Conservation (phyloP, 1,140 invertebrate species). For the Leptonema lineaticorne region DNA sequence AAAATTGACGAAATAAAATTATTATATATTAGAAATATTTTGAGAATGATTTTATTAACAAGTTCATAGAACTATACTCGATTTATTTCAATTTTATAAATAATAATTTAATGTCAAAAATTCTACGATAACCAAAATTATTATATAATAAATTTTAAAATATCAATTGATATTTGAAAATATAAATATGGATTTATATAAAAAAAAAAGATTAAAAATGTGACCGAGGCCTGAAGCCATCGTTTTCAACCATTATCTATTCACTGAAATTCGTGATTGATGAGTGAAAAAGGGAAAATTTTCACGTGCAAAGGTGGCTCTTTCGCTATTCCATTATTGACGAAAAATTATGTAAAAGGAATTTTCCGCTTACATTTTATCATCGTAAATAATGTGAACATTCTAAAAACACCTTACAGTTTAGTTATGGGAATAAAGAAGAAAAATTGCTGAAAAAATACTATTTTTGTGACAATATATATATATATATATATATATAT, state of each 20-base stretch:
- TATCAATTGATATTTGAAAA: conserved; percentile 2
- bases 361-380: not conserved
- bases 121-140: no score
- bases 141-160: no score
- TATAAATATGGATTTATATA: no score
- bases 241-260: conserved; percentile 7
- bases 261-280: conserved; percentile 17
- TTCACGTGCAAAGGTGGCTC: not conserved
- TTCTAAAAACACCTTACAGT: not conserved
- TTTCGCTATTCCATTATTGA: conserved; percentile 27
- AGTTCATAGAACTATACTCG: no score
- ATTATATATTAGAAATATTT: no score
- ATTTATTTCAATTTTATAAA: no score
- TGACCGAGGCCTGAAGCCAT: conserved; percentile 1
- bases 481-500: not conserved
- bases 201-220: no score
- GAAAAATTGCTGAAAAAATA: not conserved
- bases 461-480: not conserved
- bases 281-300: not conserved
- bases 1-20: no score
- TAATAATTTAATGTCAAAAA: no score
- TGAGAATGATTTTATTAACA: no score
- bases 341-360: conserved; percentile 12
- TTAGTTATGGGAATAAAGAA: not conserved
- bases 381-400: conserved; percentile 15